A percentile compares a stretch with the other conserved stretches of the same genome.
phyloP scores from a whole-genome alignment of 2,113 vertebrate species.

The Meleagris gallopavo region DNA sequence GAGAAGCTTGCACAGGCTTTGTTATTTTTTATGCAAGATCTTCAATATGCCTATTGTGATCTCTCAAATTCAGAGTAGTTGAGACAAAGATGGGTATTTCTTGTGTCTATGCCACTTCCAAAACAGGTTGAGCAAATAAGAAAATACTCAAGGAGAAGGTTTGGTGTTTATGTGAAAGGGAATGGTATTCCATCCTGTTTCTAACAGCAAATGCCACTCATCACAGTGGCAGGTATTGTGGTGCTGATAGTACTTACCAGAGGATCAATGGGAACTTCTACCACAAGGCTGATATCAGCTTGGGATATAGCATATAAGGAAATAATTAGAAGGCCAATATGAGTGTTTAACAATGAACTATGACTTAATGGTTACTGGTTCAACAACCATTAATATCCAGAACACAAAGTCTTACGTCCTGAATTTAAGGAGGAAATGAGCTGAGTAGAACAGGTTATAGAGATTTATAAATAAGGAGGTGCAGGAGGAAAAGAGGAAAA shows the following conservation, averaged over 20 bases:
- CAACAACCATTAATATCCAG: neutral
- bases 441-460: neutral
- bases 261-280: neutral
- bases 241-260: neutral
- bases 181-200: neutral
- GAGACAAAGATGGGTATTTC: neutral
- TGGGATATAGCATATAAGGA: neutral
- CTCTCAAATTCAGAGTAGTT: neutral
- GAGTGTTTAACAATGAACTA: neutral
- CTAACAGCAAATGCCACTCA: neutral
- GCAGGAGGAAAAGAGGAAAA: neutral
- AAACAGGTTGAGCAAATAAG: neutral
- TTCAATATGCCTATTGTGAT: neutral
- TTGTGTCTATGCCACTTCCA: neutral
- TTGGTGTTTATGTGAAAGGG: neutral
- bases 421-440: neutral
- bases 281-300: neutral
- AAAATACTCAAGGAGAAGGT: neutral
- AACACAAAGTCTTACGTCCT: neutral
- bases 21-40: neutral
- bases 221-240: neutral
- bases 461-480: neutral
- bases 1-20: neutral
- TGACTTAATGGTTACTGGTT: neutral
- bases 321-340: neutral